A percentile compares a stretch with the other conserved stretches of the same genome.
phyloP scores from a whole-genome alignment of 2,888 invertebrate genomes.

The Pristionchus mayeri region DNA sequence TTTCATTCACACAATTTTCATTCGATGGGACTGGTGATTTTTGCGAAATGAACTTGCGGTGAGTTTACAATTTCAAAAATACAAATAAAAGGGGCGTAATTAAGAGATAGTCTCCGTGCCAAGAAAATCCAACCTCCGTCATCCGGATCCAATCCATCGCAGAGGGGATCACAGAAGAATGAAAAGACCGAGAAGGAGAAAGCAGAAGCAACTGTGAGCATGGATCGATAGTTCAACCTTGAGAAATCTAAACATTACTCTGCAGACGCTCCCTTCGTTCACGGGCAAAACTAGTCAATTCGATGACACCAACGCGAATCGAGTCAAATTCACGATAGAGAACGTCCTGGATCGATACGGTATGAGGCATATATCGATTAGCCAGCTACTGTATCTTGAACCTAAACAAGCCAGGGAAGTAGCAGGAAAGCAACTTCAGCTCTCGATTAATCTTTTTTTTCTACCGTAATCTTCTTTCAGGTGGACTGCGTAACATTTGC shows the following conservation, averaged over 20 bases:
- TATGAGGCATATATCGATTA: background rate
- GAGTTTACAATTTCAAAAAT: background rate
- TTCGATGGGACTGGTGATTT: background rate
- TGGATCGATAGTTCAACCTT: background rate
- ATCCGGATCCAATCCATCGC: background rate
- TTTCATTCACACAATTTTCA: background rate
- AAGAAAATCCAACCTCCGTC: too few relatives aligned
- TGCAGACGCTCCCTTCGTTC: background rate
- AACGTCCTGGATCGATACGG: slow-evolving; percentile 31
- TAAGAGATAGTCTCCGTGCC: too few relatives aligned
- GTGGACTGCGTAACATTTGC: background rate
- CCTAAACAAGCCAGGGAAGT: too few relatives aligned
- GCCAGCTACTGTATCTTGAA: too few relatives aligned
- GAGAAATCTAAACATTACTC: background rate
- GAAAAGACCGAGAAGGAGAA: background rate
- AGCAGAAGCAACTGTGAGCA: background rate
- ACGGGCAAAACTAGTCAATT: background rate
- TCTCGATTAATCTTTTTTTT: too few relatives aligned
- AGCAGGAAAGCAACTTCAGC: too few relatives aligned
- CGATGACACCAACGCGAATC: background rate
- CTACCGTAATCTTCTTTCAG: slow-evolving; percentile 4
- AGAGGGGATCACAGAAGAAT: too few relatives aligned
- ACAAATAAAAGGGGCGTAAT: too few relatives aligned
- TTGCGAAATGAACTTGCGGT: background rate
- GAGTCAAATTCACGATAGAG: background rate